Percentiles rank a stretch among this genome's conserved stretches.
Conservation (phyloP, 2,888 invertebrate species). For the Heteromyza rotundicornis region DNA sequence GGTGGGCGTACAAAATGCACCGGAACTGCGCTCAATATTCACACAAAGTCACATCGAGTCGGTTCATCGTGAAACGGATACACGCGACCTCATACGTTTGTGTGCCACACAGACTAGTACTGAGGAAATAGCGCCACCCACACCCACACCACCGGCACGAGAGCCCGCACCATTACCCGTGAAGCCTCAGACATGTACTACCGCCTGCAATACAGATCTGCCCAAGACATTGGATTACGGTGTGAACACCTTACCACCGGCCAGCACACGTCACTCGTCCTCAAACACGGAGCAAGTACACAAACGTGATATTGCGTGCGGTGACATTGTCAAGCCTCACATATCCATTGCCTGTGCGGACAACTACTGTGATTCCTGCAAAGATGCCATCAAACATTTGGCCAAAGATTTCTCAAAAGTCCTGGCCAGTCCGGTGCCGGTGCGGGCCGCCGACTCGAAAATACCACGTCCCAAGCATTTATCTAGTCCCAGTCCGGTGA, state of each 20-base stretch:
- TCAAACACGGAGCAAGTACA: conserved; percentile 58
- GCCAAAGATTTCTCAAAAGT: conserved; percentile 62
- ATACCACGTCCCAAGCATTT: conserved; percentile 60
- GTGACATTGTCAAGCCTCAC: conserved; percentile 64
- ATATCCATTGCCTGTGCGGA: conserved; percentile 65
- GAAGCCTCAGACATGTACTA: conserved; percentile 38
- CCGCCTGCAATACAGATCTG: conserved; percentile 45
- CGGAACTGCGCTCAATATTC: conserved; percentile 39
- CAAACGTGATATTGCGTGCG: conserved; percentile 66
- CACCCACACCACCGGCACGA: not conserved
- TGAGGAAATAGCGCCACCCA: conserved; percentile 45
- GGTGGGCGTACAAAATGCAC: conserved; percentile 46
- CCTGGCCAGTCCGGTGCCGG: conserved; percentile 28
- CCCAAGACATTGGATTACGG: conserved; percentile 37
- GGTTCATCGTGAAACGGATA: conserved; percentile 60
- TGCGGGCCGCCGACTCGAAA: conserved; percentile 45
- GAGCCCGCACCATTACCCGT: conserved; percentile 2
- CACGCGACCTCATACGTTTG: conserved; percentile 53
- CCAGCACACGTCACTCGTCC: conserved; percentile 42
- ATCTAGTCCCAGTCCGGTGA: conserved; percentile 57
- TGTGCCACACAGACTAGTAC: conserved; percentile 45
- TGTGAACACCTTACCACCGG: conserved; percentile 42
- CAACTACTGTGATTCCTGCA: conserved; percentile 70
- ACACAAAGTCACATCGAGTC: conserved; percentile 47
- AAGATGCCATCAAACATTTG: conserved; percentile 66